Percentiles rank a stretch among this genome's conserved stretches.
Evolutionary conservation across 2,888 invertebrate species (phyloP).

Genomic region (Agrochola lota): DNA sequence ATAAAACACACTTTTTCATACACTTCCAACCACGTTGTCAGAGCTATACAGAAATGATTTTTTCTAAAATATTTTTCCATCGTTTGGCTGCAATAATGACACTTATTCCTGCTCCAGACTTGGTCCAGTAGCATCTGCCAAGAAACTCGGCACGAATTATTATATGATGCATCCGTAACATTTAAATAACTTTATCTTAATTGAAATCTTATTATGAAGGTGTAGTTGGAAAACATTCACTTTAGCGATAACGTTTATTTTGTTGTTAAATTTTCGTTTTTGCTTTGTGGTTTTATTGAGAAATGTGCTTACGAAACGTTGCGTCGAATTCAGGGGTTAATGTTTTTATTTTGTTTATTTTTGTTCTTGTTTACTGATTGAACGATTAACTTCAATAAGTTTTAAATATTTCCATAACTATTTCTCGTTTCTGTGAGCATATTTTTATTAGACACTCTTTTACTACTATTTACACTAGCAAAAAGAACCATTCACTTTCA

Average conservation of each 20-base stretch:
- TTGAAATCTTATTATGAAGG: slow-evolving; percentile 78
- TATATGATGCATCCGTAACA: slow-evolving; percentile 80
- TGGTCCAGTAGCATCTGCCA: slow-evolving; percentile 74
- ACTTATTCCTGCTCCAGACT: slow-evolving; percentile 70
- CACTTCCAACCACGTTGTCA: slow-evolving; percentile 7
- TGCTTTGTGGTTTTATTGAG: slow-evolving; percentile 30
- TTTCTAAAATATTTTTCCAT: slow-evolving; percentile 71
- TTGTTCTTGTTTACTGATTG: neutral
- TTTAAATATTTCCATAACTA: neutral
- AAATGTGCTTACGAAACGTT: slow-evolving; percentile 7
- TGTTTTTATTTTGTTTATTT: slow-evolving; percentile 11
- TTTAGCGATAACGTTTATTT: slow-evolving; percentile 55
- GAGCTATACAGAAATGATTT: slow-evolving; percentile 42
- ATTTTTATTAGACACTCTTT: neutral
- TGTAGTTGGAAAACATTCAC: slow-evolving; percentile 60
- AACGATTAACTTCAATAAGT: neutral
- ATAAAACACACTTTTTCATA: slow-evolving; percentile 39
- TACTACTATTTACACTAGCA: neutral
- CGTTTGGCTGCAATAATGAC: slow-evolving; percentile 73
- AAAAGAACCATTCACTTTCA: neutral
- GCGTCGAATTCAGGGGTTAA: neutral
- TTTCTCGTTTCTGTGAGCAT: neutral
- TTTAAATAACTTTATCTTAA: slow-evolving; percentile 83
- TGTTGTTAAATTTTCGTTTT: slow-evolving; percentile 46
- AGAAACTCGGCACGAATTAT: slow-evolving; percentile 79